These are phyloP conservation scores for Cherax destructor DNA, from an alignment of 1,140 invertebrate genomes.

Conservation along the genomic window DNA sequence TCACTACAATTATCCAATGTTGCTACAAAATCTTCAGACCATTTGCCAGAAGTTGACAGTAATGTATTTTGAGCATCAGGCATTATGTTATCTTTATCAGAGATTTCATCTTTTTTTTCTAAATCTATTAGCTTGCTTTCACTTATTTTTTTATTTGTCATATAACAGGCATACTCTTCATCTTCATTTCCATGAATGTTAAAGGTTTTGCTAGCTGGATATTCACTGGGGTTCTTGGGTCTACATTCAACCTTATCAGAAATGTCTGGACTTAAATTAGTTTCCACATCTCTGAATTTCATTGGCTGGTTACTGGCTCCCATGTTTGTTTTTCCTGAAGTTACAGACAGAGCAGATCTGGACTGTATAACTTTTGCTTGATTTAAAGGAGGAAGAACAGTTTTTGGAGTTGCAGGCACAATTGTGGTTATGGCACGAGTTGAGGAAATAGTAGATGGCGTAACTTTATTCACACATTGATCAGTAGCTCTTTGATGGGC, in stretches of 20 bases:
- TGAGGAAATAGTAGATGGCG: too few species aligned
- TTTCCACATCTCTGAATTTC: background rate
- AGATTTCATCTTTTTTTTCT: background rate
- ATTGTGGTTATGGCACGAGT: too few species aligned
- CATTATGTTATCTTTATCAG: background rate
- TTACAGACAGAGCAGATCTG: background rate
- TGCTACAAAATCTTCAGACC: background rate
- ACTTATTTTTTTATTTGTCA: background rate
- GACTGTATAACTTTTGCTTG: background rate
- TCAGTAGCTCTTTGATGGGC: too few species aligned
- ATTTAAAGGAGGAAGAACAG: background rate
- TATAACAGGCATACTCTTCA: background rate
- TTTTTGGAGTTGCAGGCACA: too few species aligned
- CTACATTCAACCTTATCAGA: background rate
- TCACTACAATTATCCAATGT: background rate
- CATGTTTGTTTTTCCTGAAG: background rate
- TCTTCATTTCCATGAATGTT: background rate
- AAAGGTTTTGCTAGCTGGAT: background rate
- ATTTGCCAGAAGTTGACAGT: background rate
- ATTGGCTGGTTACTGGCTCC: background rate
- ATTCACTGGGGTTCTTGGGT: background rate
- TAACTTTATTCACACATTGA: too few species aligned
- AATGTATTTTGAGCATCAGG: background rate
- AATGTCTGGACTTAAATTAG: background rate
- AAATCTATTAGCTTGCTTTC: background rate